These are phyloP conservation scores for Glomeris maerens DNA, from an alignment of 1,140 invertebrate genomes.

Conservation along the genomic window DNA sequence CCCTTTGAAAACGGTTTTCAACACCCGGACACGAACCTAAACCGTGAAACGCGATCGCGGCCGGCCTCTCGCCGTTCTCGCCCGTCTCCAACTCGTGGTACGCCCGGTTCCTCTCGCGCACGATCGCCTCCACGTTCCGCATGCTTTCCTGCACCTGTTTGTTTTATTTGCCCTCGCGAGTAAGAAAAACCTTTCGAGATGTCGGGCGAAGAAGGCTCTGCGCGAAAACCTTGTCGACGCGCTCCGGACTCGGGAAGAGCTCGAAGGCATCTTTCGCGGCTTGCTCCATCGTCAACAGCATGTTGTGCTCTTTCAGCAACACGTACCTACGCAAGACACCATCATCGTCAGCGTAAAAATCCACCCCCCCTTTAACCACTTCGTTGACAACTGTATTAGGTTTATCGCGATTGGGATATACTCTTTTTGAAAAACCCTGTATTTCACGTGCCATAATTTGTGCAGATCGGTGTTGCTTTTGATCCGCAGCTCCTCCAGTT, in stretches of 20 bases:
- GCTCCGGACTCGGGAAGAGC: conserved; percentile 85
- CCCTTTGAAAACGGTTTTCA: too few species aligned
- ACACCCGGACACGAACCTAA: too few species aligned
- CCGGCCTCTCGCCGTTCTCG: conserved; percentile 56
- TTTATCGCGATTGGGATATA: too few species aligned
- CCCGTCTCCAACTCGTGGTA: conserved; percentile 84
- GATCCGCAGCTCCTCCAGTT: conserved; percentile 72
- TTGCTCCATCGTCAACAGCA: conserved; percentile 92
- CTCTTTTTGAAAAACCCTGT: neutral
- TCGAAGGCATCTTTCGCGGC: conserved; percentile 49
- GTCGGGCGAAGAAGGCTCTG: too few species aligned
- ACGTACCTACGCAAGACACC: conserved; percentile 78
- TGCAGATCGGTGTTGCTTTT: conserved; percentile 95
- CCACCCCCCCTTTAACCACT: too few species aligned
- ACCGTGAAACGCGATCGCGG: too few species aligned
- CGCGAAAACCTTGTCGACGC: conserved; percentile 69
- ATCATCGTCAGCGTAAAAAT: too few species aligned
- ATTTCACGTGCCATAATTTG: conserved; percentile 69
- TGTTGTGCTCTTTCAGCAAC: conserved; percentile 89
- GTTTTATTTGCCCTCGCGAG: too few species aligned
- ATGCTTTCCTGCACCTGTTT: conserved; percentile 77
- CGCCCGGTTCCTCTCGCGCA: conserved; percentile 82
- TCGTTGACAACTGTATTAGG: too few species aligned
- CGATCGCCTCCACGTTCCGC: conserved; percentile 80
- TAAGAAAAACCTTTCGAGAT: too few species aligned